phyloP scores from a whole-genome alignment of 2,888 invertebrate genomes.

The Dryococelus australis region DNA sequence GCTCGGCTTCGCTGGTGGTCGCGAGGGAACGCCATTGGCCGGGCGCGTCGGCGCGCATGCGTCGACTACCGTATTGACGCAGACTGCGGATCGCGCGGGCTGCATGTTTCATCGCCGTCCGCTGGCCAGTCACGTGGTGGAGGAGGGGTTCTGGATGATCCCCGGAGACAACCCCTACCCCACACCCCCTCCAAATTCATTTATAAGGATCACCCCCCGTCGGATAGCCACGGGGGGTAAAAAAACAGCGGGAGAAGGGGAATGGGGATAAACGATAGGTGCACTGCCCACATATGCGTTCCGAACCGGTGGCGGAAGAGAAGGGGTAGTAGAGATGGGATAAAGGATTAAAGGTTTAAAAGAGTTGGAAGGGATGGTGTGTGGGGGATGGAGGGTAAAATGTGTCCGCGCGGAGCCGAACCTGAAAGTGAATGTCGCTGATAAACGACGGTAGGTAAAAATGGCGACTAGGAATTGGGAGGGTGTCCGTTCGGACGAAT shows the following conservation, averaged over 20 bases:
- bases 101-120: background rate
- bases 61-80: background rate
- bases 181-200: background rate
- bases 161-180: background rate
- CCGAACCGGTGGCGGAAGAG: background rate
- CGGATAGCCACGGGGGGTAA: background rate
- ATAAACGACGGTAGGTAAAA: background rate
- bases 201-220: background rate
- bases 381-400: background rate
- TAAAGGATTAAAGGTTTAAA: constrained; percentile 6
- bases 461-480: background rate
- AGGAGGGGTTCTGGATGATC: too few relatives aligned
- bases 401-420: background rate
- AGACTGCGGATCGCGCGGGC: background rate
- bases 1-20: background rate
- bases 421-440: background rate
- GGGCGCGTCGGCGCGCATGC: background rate
- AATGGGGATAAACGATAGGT: background rate
- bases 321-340: background rate
- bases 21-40: background rate
- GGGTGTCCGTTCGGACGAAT: background rate
- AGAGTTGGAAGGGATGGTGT: background rate
- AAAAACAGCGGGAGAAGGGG: background rate
- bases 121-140: background rate
- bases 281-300: background rate